Base-by-base conservation (phyloP, 2,113 vertebrate species). In the Suncus etruscus region DNA sequence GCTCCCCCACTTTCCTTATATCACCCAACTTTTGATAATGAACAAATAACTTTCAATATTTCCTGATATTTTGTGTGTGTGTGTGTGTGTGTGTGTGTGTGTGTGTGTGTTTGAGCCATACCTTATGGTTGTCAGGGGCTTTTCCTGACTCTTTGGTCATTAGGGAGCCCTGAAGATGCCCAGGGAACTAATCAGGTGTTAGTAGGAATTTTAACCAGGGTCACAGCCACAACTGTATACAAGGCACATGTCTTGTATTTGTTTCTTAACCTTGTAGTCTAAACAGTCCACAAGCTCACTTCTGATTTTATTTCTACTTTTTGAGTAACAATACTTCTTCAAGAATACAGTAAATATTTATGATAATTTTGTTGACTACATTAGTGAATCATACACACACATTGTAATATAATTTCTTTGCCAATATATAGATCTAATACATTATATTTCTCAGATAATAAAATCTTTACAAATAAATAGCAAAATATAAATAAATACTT, bases 331-430 rank as follows among this genome's bases (percentile, higher is more conserved):
- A 50, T 72, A 70, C 1, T n/a, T n/a, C n/a, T n/a, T n/a, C 47
- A 93, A 31, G 20, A 0, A 69, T 12, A 45, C 11, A 75, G 16
- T 27, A 7, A 16, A 2, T 86, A 8, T 32, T 89, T n/a, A 90
- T 27, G 54, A 45, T 54, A 65, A 18, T 89, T 92, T 86, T 89
- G 14, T 68, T 86, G 22, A 70, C 27, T 86, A 25, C 10, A 48
- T 87, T 91, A 92, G 54, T 92, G 31, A 92, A 20, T 86, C 92
- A 10, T 25, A 51, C 1, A 70, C 29, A 7, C 8, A 7, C n/a
- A 73, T 45, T 85, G 15, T 25, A 75, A 65, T 79, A 83, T 77
- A 76, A 83, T 68, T 85, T 86, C 89, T 92, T 11, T 89, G 11
- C 72, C 66, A 63, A 45, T 85, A 29, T 69, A 74, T 74, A 2